A percentile compares a stretch with the other conserved stretches of the same genome.
Evolutionary conservation across 2,888 invertebrate species (phyloP).

Genomic region (Chrysodeixis includens): DNA sequence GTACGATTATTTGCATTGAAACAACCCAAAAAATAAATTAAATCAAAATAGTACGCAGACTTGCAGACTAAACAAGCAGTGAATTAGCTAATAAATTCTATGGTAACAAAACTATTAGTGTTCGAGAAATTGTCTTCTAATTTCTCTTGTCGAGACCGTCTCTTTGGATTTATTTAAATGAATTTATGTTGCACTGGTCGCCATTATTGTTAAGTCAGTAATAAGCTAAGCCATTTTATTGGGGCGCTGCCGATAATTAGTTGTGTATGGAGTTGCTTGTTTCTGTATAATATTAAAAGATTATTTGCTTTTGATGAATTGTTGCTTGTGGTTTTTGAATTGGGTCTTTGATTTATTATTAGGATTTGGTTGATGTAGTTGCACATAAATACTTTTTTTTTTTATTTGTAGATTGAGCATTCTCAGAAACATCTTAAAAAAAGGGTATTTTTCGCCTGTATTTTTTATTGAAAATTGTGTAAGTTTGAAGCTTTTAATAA

Average conservation of each 20-base stretch:
- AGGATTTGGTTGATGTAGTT: no score
- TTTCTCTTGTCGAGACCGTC: slow-evolving; percentile 49
- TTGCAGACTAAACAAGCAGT: slow-evolving; percentile 40
- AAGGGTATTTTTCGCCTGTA: no score
- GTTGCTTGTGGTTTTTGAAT: not conserved
- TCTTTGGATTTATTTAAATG: slow-evolving; percentile 53
- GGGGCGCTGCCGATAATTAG: slow-evolving; percentile 43
- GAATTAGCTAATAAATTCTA: slow-evolving; percentile 45
- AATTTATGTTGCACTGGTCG: slow-evolving; percentile 50
- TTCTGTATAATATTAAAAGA: slow-evolving; percentile 20
- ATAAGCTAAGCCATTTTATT: slow-evolving; percentile 55
- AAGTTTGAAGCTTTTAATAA: no score
- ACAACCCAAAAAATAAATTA: not conserved
- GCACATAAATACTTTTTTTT: no score
- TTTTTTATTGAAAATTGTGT: no score
- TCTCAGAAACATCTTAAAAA: no score
- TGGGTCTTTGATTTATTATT: not conserved
- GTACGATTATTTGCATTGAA: not conserved
- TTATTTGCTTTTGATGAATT: slow-evolving; percentile 6
- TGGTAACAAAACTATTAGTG: slow-evolving; percentile 51
- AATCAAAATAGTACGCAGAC: slow-evolving; percentile 34
- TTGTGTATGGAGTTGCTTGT: slow-evolving; percentile 30
- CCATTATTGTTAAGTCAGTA: slow-evolving; percentile 55
- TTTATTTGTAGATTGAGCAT: no score
- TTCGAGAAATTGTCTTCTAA: slow-evolving; percentile 53